phyloP scores from a whole-genome alignment of 2,888 invertebrate species.

The Cataglyphis albicans region DNA sequence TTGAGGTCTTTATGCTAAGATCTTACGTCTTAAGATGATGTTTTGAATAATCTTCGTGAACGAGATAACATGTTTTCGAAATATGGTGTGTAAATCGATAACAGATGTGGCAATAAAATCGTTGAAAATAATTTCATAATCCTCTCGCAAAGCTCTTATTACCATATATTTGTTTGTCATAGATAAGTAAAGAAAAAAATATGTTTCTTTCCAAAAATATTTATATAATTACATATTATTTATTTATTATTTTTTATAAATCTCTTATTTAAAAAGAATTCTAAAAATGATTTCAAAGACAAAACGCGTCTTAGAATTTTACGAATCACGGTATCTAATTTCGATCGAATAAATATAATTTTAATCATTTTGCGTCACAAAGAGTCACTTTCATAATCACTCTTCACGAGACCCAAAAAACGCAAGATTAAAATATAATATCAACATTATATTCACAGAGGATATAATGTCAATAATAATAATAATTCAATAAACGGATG shows the following conservation, averaged over 20 bases:
- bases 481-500: background rate
- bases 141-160: background rate
- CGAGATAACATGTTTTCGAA: conserved; percentile 32
- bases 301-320: background rate
- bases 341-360: background rate
- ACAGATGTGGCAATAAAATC: conserved; percentile 40
- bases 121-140: conserved; percentile 47
- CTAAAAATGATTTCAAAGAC: background rate
- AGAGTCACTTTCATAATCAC: background rate
- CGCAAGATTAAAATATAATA: background rate
- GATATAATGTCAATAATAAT: background rate
- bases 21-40: background rate
- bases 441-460: background rate
- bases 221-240: background rate
- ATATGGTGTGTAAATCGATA: conserved; percentile 40
- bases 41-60: conserved; percentile 12
- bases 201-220: background rate
- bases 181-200: background rate
- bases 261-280: background rate
- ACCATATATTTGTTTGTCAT: background rate
- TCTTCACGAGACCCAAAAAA: background rate
- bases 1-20: background rate
- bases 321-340: background rate
- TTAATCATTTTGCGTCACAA: background rate
- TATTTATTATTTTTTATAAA: background rate